Base-by-base conservation (phyloP, 2,113 vertebrate species). In the Cololabis saira region DNA sequence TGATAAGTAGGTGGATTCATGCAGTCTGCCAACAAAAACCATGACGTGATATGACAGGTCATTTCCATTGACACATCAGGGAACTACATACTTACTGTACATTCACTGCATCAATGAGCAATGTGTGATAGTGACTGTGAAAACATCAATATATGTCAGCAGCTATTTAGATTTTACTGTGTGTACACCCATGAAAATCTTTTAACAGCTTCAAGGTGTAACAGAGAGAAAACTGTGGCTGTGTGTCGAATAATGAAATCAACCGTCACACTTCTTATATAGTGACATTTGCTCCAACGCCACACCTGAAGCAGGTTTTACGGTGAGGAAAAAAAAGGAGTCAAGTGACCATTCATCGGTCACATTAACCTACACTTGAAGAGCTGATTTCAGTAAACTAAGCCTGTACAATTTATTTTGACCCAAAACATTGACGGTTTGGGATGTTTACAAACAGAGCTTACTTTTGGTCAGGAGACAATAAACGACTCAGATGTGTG, bases 31-130 rank as follows among this genome's bases (percentile, higher is more conserved):
- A 60, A 21, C 50, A 73, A 62, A 76, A 80, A 72, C 17, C 63
- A 19, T 56, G 48, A 58, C 54, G 61, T 68, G 40, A 74, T 64
- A 43, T 59, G 22, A 61, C 51, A 58, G 51, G 61, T 83, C 15
- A 54, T 64, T 66, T 53, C 60, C 67, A 63, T 75, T 82, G 81
- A 82, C 72, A 67, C 33, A 61, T 47, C 49, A 5, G 37, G 44
- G 57, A 74, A 54, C 42, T 67, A 63, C 55, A 82, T 63, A 65
- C 71, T 71, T 78, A 47, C 45, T 47, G 45, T 47, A 51, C 67
- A 75, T 80, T 81, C 63, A 57, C 52, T 73, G 78, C 73, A 65
- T 68, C 67, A 47, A 12, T 67, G 76, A 73, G 44, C 70, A 70
- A 67, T 64, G 37, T 75, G 60, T 67, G 78, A 67, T 60, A 74